Evolutionary conservation across 2,113 vertebrate species (phyloP).

Genomic region (Psilopogon haemacephalus): DNA sequence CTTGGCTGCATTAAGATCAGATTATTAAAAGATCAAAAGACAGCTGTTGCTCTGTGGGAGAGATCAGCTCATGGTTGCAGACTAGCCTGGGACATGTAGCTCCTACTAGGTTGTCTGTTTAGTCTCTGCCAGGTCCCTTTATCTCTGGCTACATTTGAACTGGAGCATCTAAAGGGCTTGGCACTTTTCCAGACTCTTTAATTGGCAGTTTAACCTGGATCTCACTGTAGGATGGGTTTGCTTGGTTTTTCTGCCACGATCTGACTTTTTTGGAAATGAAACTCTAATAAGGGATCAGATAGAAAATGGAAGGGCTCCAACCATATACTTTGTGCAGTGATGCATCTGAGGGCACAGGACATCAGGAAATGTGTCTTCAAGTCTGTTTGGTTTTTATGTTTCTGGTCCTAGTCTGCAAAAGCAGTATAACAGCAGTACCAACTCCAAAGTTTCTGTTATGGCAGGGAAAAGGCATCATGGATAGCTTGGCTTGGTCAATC

Average conservation of each 20-base stretch:
- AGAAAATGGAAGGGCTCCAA: not conserved
- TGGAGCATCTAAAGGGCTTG: not conserved
- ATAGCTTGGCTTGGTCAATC: not conserved
- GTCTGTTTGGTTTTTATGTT: not conserved
- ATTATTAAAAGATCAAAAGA: slow-evolving; percentile 24
- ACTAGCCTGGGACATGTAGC: not conserved
- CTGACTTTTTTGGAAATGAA: not conserved
- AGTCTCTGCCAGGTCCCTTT: not conserved
- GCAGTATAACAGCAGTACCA: not conserved
- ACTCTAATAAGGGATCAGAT: not conserved
- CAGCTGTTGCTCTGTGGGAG: slow-evolving; percentile 8
- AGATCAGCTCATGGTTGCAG: not conserved
- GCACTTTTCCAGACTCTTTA: not conserved
- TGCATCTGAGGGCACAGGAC: not conserved
- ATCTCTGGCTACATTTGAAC: not conserved
- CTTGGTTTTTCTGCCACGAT: not conserved
- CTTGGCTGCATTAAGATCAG: not conserved
- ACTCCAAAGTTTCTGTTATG: not conserved
- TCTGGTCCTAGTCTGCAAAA: not conserved
- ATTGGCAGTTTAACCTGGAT: not conserved
- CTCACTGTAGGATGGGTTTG: not conserved
- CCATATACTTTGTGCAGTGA: not conserved
- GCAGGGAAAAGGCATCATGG: not conserved
- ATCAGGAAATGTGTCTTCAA: not conserved
- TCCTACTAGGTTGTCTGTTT: not conserved